These are phyloP conservation scores for Manis pentadactyla DNA, from an alignment of 2,797 vertebrate genomes.

Conservation along the genomic window DNA sequence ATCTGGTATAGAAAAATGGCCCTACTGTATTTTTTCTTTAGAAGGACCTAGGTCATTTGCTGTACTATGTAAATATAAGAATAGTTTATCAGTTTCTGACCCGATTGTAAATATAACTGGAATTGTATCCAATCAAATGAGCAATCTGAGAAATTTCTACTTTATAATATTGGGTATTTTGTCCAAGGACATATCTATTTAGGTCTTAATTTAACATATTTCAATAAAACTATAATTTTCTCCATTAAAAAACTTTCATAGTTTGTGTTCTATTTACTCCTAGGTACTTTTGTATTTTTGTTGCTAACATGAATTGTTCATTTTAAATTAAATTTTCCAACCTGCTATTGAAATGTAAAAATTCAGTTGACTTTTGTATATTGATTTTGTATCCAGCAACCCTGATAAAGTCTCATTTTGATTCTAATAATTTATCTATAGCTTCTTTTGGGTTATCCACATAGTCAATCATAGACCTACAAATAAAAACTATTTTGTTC, in stretches of 20 bases:
- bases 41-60: background rate
- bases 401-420: slow-evolving; percentile 55
- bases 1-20: background rate
- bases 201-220: slow-evolving; percentile 21
- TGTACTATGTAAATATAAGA: background rate
- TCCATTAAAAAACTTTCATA: background rate
- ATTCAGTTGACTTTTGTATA: slow-evolving; percentile 66
- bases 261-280: slow-evolving; percentile 51
- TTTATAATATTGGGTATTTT: slow-evolving; percentile 49
- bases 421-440: slow-evolving; percentile 47
- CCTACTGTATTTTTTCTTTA: background rate
- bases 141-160: slow-evolving; percentile 16
- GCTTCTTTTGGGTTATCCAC: background rate
- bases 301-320: slow-evolving; percentile 48
- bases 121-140: slow-evolving; percentile 1
- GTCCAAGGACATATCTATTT: slow-evolving; percentile 26
- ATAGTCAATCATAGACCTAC: background rate
- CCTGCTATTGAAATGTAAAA: slow-evolving; percentile 41
- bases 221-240: slow-evolving; percentile 57
- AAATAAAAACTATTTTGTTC: slow-evolving; percentile 42
- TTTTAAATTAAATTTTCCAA: slow-evolving; percentile 58
- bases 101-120: background rate
- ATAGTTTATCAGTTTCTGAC: slow-evolving; percentile 9
- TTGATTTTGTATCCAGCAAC: slow-evolving; percentile 74
- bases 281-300: slow-evolving; percentile 27